A percentile compares a stretch with the other conserved stretches of the same genome.
Conservation (phyloP, 2,888 invertebrate species). For the Acrocyrtus sp. region DNA sequence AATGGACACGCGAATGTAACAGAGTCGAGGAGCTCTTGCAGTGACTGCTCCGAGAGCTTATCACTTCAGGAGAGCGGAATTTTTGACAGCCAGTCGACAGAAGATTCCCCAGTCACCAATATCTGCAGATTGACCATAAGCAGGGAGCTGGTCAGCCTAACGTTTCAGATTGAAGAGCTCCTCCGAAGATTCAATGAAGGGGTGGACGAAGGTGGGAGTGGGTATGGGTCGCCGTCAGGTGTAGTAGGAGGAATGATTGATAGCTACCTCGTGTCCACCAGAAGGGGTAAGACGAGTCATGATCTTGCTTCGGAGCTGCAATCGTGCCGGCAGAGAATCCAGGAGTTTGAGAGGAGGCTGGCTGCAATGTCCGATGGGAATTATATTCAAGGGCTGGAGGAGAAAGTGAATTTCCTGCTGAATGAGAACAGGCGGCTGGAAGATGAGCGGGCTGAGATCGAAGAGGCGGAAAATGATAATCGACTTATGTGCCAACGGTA, state of each 20-base stretch:
- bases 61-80: constrained; percentile 63
- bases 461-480: constrained; percentile 79
- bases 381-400: constrained; percentile 68
- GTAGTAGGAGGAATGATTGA: constrained; percentile 29
- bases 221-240: too few species aligned
- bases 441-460: constrained; percentile 79
- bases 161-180: constrained; percentile 61
- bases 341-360: constrained; percentile 61
- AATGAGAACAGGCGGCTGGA: constrained; percentile 75
- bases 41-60: constrained; percentile 62
- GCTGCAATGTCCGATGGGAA: constrained; percentile 58
- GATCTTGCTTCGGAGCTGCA: constrained; percentile 58
- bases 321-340: constrained; percentile 59
- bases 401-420: constrained; percentile 72
- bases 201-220: constrained; percentile 28
- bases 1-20: constrained; percentile 60
- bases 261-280: constrained; percentile 25
- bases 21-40: constrained; percentile 62
- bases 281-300: constrained; percentile 42
- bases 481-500: constrained; percentile 63
- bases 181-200: constrained; percentile 58
- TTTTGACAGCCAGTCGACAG: constrained; percentile 62
- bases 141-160: constrained; percentile 57
- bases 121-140: constrained; percentile 53
- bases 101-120: constrained; percentile 49